phyloP scores from a whole-genome alignment of 2,113 vertebrate genomes.

The Chlorocebus sabaeus region DNA sequence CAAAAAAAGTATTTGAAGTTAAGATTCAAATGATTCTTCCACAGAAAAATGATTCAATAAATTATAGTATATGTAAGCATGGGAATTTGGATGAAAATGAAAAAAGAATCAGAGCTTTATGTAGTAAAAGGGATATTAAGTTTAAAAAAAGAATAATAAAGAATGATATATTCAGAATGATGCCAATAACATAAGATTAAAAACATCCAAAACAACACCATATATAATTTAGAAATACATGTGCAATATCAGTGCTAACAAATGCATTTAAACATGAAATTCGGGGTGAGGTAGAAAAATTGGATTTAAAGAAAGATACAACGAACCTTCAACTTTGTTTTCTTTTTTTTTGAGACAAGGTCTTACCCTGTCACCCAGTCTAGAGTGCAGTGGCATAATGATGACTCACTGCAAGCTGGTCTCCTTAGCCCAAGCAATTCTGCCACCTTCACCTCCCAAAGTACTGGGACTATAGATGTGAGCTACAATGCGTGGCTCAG shows the following conservation, averaged over 20 bases:
- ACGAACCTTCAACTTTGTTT: not conserved
- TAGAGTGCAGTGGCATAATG: too few relatives aligned
- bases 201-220: not conserved
- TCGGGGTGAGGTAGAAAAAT: not conserved
- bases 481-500: too few relatives aligned
- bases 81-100: not conserved
- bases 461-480: too few relatives aligned
- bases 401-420: too few relatives aligned
- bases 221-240: not conserved
- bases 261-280: constrained; percentile 12
- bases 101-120: not conserved
- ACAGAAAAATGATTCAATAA: not conserved
- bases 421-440: too few relatives aligned
- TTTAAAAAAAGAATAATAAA: not conserved
- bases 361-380: not conserved
- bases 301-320: not conserved
- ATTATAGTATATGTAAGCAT: not conserved
- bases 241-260: not conserved
- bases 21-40: not conserved
- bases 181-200: not conserved
- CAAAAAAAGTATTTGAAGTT: not conserved
- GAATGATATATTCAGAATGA: not conserved
- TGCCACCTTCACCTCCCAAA: too few relatives aligned
- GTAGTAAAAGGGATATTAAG: not conserved
- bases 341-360: not conserved